phyloP scores from a whole-genome alignment of 1,140 invertebrate genomes.

The Apolygus lucorum region DNA sequence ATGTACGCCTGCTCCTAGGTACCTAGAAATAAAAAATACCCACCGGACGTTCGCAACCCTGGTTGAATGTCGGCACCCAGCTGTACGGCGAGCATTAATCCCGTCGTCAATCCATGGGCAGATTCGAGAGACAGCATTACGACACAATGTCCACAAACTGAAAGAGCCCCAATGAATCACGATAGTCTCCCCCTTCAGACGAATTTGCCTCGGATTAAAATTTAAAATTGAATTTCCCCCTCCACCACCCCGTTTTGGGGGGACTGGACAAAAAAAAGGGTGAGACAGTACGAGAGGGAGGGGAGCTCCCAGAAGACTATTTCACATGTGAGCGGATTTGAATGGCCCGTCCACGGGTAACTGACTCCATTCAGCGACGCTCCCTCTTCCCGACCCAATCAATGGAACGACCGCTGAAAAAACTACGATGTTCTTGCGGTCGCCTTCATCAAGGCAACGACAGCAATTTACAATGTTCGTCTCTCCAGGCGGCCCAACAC shows the following conservation, averaged over 20 bases:
- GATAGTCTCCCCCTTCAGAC: too few species aligned
- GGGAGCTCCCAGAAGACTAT: slow-evolving; percentile 7
- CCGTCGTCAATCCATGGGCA: too few species aligned
- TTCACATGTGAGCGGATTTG: slow-evolving; percentile 23
- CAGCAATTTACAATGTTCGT: not conserved
- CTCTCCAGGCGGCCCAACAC: too few species aligned
- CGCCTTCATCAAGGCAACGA: slow-evolving; percentile 6
- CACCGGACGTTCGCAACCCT: too few species aligned
- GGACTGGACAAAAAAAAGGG: not conserved
- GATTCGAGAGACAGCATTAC: too few species aligned
- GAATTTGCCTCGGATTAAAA: too few species aligned
- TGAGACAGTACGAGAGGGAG: not conserved
- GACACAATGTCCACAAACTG: too few species aligned
- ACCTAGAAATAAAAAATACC: too few species aligned
- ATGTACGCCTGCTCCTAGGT: too few species aligned
- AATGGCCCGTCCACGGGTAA: slow-evolving; percentile 18
- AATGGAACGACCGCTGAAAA: slow-evolving; percentile 23
- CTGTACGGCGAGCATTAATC: too few species aligned
- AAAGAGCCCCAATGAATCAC: too few species aligned
- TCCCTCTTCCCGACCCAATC: slow-evolving; percentile 14
- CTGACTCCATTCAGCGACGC: slow-evolving; percentile 16
- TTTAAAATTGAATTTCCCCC: not conserved
- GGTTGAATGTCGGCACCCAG: too few species aligned
- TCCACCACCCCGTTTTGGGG: not conserved
- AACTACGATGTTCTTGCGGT: slow-evolving; percentile 16